Evolutionary conservation across 2,888 invertebrate species (phyloP), one percentile per base, ranked within the genome.

Genomic region (Tinea trinotella): DNA sequence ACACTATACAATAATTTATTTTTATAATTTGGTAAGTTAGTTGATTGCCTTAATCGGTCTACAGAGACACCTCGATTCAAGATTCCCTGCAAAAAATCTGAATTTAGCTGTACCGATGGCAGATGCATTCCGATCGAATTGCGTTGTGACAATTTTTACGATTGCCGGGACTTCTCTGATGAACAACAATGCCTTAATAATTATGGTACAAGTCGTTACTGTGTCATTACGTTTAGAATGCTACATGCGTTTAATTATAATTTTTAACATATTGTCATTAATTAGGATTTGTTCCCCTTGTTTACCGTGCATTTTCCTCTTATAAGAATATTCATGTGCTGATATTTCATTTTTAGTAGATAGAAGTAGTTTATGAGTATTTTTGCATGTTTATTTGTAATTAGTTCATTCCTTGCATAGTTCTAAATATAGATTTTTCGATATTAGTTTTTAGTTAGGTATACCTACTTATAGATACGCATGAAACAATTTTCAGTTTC

Each of bases 151-250:
- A 93, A 93, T 88, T 90, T 90, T 87, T 94, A 94, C 90, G 94
- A 95, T 89, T 95, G 95, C 89, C 89, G 89, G 84, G 94, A 95
- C 89, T 94, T 93, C 90, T 93, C 94, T 70, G 95, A 95, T 77
- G 95, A 95, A 87, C 93, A 94, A 84, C 93, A 93, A 87, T 95
- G 95, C 89, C 88, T 91, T 87, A 68, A n/a, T n/a, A n/a, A 67
- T 59, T 74, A 81, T 60, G 87, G 87, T 86, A 86, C 68, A 64
- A 86, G 34, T 34, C 13, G 34, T 52, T 18, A 52, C 34, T 15
- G 12, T 40, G 12, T 40, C 46, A 19, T 46, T 46, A 10, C 10
- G 19, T 19, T 46, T 46, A 46, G 46, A 18, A 46, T 46, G 46
- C 46, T 46, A 40, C 40, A 30, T 30, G 7, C n/a, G 30, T 30